A percentile compares a stretch with the other conserved stretches of the same genome.
These are phyloP conservation scores for Cavia aperea DNA, from an alignment of 2,113 vertebrate genomes.

Conservation along the genomic window DNA sequence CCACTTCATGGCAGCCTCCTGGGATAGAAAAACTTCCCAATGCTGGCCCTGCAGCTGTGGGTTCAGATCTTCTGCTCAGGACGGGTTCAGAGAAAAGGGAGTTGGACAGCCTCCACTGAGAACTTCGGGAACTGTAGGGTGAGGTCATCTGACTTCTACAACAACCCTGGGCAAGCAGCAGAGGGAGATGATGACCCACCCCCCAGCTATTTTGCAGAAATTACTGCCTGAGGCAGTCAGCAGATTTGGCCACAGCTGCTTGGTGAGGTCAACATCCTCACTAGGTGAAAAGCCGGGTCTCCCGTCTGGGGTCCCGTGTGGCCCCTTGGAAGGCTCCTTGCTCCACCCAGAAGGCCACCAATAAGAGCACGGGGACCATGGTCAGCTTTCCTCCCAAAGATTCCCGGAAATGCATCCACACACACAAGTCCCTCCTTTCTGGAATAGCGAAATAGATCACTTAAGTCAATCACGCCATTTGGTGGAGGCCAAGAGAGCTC, in stretches of 20 bases:
- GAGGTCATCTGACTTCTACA: not conserved
- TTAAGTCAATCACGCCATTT: constrained; percentile 67
- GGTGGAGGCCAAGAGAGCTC: constrained; percentile 59
- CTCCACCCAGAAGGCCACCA: not conserved
- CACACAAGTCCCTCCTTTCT: constrained; percentile 40
- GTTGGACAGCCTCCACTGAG: not conserved
- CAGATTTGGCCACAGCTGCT: not conserved
- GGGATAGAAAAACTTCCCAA: not conserved
- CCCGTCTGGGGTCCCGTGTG: not conserved
- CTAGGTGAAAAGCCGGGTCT: constrained; percentile 24
- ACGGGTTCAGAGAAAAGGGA: not conserved
- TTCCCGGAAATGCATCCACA: constrained; percentile 61
- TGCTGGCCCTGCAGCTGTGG: not conserved
- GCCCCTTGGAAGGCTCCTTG: not conserved
- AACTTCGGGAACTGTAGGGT: not conserved
- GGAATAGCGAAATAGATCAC: constrained; percentile 58
- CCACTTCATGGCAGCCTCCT: not conserved
- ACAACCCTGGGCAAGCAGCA: not conserved
- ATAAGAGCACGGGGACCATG: not conserved
- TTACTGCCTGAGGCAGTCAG: not conserved
- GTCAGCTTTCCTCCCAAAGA: constrained; percentile 23
- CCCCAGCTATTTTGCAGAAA: not conserved
- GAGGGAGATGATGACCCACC: not conserved
- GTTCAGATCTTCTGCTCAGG: not conserved
- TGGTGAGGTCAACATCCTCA: not conserved